Conservation (phyloP, 2,888 invertebrate genomes). For the Galeopsomyia nigrocyanea region DNA sequence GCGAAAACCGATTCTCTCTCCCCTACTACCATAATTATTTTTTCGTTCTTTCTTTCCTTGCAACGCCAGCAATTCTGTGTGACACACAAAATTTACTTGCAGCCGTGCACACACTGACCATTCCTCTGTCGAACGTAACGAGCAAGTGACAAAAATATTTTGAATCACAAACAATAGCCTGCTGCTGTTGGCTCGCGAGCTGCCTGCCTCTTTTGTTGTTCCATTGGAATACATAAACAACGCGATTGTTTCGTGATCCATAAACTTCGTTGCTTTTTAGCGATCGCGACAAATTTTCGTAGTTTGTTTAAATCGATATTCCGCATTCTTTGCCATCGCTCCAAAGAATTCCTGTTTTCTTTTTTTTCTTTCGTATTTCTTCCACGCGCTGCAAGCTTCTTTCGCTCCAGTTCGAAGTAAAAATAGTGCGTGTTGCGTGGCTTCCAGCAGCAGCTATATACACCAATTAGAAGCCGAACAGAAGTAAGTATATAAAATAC, state of each 20-base stretch:
- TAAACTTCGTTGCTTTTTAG: neutral
- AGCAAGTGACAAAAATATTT: too few relatives aligned
- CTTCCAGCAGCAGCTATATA: too few relatives aligned
- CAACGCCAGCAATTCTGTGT: too few relatives aligned
- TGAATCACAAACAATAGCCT: too few relatives aligned
- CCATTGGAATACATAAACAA: neutral
- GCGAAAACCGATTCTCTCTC: neutral
- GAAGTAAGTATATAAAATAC: conserved; percentile 22
- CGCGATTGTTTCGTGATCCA: conserved; percentile 6
- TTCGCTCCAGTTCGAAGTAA: neutral
- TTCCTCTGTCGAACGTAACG: too few relatives aligned
- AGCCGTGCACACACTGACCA: too few relatives aligned
- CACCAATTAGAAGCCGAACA: neutral
- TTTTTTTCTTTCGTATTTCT: conserved; percentile 7
- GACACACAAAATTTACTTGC: too few relatives aligned
- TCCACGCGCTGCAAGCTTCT: neutral
- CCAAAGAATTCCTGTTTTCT: conserved; percentile 11
- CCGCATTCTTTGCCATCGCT: conserved; percentile 32
- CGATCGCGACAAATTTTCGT: conserved; percentile 9
- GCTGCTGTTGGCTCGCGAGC: too few relatives aligned
- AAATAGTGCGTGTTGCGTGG: conserved; percentile 16
- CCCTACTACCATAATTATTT: conserved; percentile 1
- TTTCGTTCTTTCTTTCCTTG: too few relatives aligned
- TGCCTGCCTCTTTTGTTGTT: too few relatives aligned
- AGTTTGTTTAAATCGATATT: conserved; percentile 35